Base-by-base conservation (phyloP, 2,888 invertebrate genomes). In the Temnothorax unifasciatus region DNA sequence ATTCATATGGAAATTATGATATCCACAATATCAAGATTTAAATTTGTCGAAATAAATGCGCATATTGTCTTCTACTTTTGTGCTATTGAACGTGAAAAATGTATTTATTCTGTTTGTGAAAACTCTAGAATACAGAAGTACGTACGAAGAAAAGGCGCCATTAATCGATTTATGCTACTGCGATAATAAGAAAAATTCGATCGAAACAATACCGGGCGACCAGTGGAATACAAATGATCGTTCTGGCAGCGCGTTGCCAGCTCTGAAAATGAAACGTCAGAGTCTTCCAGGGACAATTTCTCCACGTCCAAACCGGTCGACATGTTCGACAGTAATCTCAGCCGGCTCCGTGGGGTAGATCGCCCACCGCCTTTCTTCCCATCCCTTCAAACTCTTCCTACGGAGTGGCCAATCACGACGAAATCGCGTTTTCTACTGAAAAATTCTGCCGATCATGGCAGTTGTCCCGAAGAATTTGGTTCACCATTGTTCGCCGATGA, bases 271-370 rank as follows among this genome's bases (percentile, higher is more conserved):
- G 90, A 89, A 90, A 90, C 84, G 89, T 89, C 90, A 86, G 77
- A 84, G 74, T 83, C 83, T 88, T 82, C 83, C 82, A 73, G 59
- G 86, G 88, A 89, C 89, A 89, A 89, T 89, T 89, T 89, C 88
- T 89, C 90, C 76, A 68, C 85, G 90, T 88, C 87, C 68, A 84
- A 84, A 85, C 85, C 84, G 85, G 83, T 83, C 85, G 89, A 89
- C 89, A 84, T 87, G 90, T 89, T 90, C 90, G 89, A 89, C 90
- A 89, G 88, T 90, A 89, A 89, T 89, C 89, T 89, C 85, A 66
- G 88, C 83, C 66, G 84, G 90, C 84, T 85, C 83, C 79, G 57
- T 87, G 50, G 84, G 73, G 81, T 71, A 59, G 83, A 83, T 83
- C 47, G 75, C 41, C n/a, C 68, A 66, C 13, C 38, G 47, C 34